Percentiles rank a stretch among this genome's conserved stretches.
Evolutionary conservation across 2,113 vertebrate species (phyloP).

Genomic region (Thermophis baileyi): DNA sequence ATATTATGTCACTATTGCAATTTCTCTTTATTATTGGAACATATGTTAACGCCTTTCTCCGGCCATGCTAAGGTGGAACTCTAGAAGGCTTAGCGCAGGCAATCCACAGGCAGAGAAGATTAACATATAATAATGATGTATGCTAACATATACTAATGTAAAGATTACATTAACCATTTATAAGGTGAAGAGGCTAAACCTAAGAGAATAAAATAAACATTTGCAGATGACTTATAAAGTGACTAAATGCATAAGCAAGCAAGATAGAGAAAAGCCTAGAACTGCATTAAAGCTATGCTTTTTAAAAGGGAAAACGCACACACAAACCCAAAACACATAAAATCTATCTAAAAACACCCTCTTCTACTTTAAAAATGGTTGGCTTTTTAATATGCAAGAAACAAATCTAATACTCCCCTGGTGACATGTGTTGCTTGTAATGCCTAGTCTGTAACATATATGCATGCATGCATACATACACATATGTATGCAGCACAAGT

Average conservation of each 20-base stretch:
- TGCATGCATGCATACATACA: slow-evolving; percentile 7
- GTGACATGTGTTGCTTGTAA: slow-evolving; percentile 56
- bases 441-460: neutral
- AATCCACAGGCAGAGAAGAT: slow-evolving; percentile 72
- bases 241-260: slow-evolving; percentile 88
- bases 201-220: slow-evolving; percentile 69
- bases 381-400: slow-evolving; percentile 69
- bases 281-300: slow-evolving; percentile 67
- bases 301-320: slow-evolving; percentile 53
- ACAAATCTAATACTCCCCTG: slow-evolving; percentile 73
- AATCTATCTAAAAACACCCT: slow-evolving; percentile 67
- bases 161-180: slow-evolving; percentile 70
- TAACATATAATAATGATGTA: slow-evolving; percentile 70
- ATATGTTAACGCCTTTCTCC: slow-evolving; percentile 58
- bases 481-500: slow-evolving; percentile 66
- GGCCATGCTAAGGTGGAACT: slow-evolving; percentile 56
- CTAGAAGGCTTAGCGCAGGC: slow-evolving; percentile 64
- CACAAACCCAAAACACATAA: slow-evolving; percentile 47
- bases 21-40: slow-evolving; percentile 61
- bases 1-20: slow-evolving; percentile 68
- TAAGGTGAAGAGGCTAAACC: slow-evolving; percentile 79
- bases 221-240: slow-evolving; percentile 81
- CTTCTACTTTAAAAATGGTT: slow-evolving; percentile 82
- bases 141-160: slow-evolving; percentile 71
- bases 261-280: slow-evolving; percentile 74